Percentiles rank a stretch among this genome's conserved stretches.
Evolutionary conservation across 2,888 invertebrate genomes (phyloP).

Genomic region (Thecophora atra): DNA sequence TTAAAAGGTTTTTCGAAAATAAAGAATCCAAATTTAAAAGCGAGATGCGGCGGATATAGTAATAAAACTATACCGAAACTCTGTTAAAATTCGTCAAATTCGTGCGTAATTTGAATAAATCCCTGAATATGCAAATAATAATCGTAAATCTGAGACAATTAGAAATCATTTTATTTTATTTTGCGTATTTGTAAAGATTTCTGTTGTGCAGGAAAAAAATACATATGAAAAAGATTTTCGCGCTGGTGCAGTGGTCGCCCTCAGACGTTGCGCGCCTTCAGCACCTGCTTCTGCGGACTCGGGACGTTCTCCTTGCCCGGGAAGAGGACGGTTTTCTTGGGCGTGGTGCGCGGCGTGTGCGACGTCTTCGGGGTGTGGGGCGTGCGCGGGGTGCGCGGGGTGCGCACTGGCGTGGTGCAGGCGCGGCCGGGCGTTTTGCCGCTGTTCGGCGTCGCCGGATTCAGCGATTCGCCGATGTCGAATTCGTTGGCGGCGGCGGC

Average conservation of each 20-base stretch:
- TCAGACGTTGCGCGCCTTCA: constrained; percentile 60
- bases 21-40: too few relatives aligned
- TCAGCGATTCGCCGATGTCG: constrained; percentile 57
- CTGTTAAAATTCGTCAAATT: too few relatives aligned
- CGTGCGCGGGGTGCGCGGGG: constrained; percentile 45
- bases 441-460: constrained; percentile 51
- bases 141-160: too few relatives aligned
- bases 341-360: constrained; percentile 59
- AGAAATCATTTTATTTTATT: too few relatives aligned
- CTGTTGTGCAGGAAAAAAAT: too few relatives aligned
- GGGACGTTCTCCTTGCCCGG: constrained; percentile 65
- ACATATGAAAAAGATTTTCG: neutral
- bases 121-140: too few relatives aligned
- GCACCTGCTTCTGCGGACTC: constrained; percentile 61
- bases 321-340: constrained; percentile 63
- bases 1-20: too few relatives aligned
- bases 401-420: constrained; percentile 45
- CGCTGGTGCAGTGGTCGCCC: neutral
- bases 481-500: constrained; percentile 56
- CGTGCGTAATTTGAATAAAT: too few relatives aligned
- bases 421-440: constrained; percentile 44
- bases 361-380: constrained; percentile 52
- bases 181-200: too few relatives aligned
- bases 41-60: too few relatives aligned
- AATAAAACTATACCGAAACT: too few relatives aligned